Evolutionary conservation across 2,797 vertebrate genomes (phyloP).

Genomic region (Eospalax fontanierii): DNA sequence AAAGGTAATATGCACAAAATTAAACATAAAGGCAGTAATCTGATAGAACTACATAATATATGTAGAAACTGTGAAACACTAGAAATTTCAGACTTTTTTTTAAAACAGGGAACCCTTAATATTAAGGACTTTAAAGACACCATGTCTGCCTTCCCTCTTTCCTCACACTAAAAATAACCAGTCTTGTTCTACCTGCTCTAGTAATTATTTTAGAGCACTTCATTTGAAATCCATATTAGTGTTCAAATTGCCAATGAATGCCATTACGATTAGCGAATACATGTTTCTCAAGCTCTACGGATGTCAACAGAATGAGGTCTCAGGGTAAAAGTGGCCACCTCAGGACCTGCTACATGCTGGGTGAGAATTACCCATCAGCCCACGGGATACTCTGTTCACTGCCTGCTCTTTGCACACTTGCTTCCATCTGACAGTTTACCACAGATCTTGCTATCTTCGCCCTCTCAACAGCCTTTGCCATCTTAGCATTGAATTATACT

Average conservation of each 20-base stretch:
- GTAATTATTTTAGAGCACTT: conserved; percentile 16
- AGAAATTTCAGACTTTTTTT: neutral
- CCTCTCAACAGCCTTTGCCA: neutral
- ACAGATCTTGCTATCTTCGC: neutral
- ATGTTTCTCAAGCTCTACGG: neutral
- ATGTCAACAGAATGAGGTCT: neutral
- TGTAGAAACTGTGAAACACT: neutral
- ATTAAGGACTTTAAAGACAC: neutral
- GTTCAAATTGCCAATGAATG: neutral
- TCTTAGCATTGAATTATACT: neutral
- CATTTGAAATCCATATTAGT: neutral
- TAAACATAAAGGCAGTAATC: neutral
- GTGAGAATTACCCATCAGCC: neutral
- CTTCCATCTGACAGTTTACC: neutral
- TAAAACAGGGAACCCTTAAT: neutral
- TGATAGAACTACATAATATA: neutral
- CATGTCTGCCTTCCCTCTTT: neutral
- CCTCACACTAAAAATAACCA: neutral
- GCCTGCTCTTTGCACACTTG: no score
- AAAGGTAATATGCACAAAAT: neutral
- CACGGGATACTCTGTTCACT: no score
- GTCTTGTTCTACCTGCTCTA: neutral
- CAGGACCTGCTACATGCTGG: neutral
- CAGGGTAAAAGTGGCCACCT: neutral
- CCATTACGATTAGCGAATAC: neutral